Conservation (phyloP, 2,888 invertebrate genomes). For the Choreutis nemorana region DNA sequence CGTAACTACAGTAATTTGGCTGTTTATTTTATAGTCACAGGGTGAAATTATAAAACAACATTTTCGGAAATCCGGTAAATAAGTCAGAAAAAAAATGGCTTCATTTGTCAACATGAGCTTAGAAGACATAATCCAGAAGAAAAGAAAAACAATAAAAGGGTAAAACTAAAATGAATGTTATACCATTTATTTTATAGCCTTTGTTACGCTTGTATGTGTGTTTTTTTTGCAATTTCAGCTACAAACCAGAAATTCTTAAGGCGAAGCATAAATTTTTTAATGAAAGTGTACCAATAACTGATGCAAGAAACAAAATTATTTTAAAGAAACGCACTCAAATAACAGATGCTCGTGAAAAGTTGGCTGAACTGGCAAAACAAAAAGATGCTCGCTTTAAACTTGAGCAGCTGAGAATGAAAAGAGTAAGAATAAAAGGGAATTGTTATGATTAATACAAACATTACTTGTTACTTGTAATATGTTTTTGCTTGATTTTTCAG, state of each 20-base stretch:
- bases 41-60: no score
- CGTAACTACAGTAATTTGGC: no score
- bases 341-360: conserved; percentile 81
- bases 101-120: conserved; percentile 51
- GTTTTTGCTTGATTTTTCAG: not conserved
- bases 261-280: conserved; percentile 9
- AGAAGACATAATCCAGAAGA: conserved; percentile 56
- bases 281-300: conserved; percentile 38
- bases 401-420: conserved; percentile 67
- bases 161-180: conserved; percentile 7
- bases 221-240: conserved; percentile 3
- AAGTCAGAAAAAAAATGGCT: no score
- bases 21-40: no score
- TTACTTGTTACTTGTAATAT: not conserved
- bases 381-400: conserved; percentile 79
- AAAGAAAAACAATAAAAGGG: conserved; percentile 41
- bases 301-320: conserved; percentile 82
- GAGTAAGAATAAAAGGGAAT: conserved; percentile 24
- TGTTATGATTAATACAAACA: conserved; percentile 5
- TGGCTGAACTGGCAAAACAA: conserved; percentile 77
- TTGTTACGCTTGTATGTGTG: conserved; percentile 13
- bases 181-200: conserved; percentile 3
- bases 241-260: conserved; percentile 15
- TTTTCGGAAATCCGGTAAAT: no score
- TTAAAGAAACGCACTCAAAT: conserved; percentile 79